phyloP scores from a whole-genome alignment of 2,113 vertebrate species.

The Gadus chalcogrammus region DNA sequence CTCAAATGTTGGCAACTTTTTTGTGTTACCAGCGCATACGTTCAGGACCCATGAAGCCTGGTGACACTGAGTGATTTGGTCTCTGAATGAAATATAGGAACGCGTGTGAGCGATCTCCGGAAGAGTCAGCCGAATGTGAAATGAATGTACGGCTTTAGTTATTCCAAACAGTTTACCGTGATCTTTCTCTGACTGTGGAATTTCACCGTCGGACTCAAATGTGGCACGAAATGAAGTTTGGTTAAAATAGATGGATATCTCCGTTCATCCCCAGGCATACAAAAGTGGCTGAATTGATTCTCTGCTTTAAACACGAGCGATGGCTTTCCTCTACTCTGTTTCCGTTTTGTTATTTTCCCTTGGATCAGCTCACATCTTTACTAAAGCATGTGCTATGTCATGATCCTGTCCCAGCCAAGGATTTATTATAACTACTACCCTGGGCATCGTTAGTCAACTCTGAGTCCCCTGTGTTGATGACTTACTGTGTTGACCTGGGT shows the following conservation, averaged over 20 bases:
- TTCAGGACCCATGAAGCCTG: conserved; percentile 30
- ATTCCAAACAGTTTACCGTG: conserved; percentile 7
- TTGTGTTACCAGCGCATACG: conserved; percentile 26
- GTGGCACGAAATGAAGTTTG: background rate
- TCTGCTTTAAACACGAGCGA: too few relatives aligned
- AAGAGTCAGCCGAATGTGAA: conserved; percentile 19
- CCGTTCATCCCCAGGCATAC: background rate
- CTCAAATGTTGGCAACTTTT: conserved; percentile 19
- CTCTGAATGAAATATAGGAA: background rate
- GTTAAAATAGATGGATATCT: background rate
- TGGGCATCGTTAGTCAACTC: too few relatives aligned
- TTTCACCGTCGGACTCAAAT: background rate
- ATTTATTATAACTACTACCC: too few relatives aligned
- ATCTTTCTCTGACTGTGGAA: background rate
- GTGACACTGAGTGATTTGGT: conserved; percentile 39
- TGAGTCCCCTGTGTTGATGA: too few relatives aligned
- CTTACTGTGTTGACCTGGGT: too few relatives aligned
- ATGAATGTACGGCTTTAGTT: conserved; percentile 25
- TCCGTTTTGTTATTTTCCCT: too few relatives aligned
- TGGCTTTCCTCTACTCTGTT: too few relatives aligned
- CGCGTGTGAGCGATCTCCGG: conserved; percentile 8
- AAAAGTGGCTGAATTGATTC: background rate
- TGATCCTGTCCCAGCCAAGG: too few relatives aligned
- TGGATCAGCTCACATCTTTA: too few relatives aligned
- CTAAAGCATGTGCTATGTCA: too few relatives aligned